Evolutionary conservation across 2,797 vertebrate genomes (phyloP).

Genomic region (Triplophysa bombifrons): DNA sequence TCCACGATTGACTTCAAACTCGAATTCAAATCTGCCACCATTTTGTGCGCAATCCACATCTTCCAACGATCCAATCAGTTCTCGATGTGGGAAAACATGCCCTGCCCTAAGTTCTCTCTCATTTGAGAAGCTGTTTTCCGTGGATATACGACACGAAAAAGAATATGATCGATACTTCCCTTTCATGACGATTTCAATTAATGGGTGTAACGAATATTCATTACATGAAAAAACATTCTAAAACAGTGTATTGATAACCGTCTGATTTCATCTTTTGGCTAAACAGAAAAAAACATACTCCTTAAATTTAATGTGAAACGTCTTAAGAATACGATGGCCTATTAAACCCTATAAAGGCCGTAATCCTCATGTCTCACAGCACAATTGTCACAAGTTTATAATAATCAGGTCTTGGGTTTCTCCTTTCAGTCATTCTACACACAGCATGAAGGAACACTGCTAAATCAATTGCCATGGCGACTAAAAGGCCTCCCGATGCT

Average conservation of each 20-base stretch:
- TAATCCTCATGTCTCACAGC: slow-evolving; percentile 21
- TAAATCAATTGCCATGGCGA: slow-evolving; percentile 64
- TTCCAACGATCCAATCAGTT: too few species aligned
- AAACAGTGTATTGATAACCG: background rate
- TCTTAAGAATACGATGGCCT: background rate
- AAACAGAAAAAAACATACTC: background rate
- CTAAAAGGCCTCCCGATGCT: slow-evolving; percentile 62
- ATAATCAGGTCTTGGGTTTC: slow-evolving; percentile 38
- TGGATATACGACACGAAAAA: too few species aligned
- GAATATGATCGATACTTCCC: too few species aligned
- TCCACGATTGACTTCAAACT: too few species aligned
- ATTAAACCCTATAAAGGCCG: slow-evolving; percentile 16
- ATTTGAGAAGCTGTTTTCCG: too few species aligned
- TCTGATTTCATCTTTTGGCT: background rate
- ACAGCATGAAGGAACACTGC: slow-evolving; percentile 52
- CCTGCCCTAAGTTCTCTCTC: too few species aligned
- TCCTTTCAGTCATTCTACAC: slow-evolving; percentile 48
- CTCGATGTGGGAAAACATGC: too few species aligned
- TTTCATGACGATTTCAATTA: too few species aligned
- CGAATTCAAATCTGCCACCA: too few species aligned
- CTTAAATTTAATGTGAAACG: background rate
- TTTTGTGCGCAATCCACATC: too few species aligned
- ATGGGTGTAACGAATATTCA: too few species aligned
- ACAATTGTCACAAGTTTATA: slow-evolving; percentile 40
- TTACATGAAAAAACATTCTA: too few species aligned